Conservation (phyloP, 2,888 invertebrate genomes). For the Lasioglossum villosulum region DNA sequence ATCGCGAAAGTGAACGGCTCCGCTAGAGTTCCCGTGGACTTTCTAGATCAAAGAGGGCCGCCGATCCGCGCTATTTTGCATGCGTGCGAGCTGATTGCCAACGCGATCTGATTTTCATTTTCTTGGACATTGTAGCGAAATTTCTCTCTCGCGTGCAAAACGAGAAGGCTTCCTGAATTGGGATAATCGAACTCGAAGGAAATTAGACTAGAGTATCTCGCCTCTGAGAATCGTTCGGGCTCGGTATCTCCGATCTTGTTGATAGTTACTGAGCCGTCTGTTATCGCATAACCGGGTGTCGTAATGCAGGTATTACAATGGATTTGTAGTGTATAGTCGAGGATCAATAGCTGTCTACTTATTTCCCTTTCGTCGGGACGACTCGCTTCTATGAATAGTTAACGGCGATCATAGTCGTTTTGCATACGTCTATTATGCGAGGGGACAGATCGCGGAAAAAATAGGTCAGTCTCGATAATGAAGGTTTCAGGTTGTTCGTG, state of each 20-base stretch:
- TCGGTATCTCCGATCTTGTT: background rate
- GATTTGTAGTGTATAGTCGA: background rate
- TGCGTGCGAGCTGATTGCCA: background rate
- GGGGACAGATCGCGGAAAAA: background rate
- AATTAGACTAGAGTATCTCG: background rate
- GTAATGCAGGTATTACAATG: constrained; percentile 22
- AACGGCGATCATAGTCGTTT: background rate
- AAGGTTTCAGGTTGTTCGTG: background rate
- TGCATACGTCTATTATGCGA: background rate
- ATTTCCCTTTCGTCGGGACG: background rate
- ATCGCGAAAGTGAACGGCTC: constrained; percentile 54
- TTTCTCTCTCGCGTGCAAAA: background rate
- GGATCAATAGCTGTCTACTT: constrained; percentile 6
- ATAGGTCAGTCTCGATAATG: background rate
- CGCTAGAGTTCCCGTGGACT: constrained; percentile 45
- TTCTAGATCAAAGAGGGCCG: constrained; percentile 51
- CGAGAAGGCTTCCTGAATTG: background rate
- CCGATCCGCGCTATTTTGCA: constrained; percentile 49
- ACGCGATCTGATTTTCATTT: background rate
- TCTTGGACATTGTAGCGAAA: background rate
- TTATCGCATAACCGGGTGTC: constrained; percentile 20
- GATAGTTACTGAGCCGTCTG: background rate
- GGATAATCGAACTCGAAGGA: background rate
- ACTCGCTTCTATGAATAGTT: background rate
- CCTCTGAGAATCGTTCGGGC: background rate